phyloP scores from a whole-genome alignment of 2,113 vertebrate species.

The Pogona vitticeps region DNA sequence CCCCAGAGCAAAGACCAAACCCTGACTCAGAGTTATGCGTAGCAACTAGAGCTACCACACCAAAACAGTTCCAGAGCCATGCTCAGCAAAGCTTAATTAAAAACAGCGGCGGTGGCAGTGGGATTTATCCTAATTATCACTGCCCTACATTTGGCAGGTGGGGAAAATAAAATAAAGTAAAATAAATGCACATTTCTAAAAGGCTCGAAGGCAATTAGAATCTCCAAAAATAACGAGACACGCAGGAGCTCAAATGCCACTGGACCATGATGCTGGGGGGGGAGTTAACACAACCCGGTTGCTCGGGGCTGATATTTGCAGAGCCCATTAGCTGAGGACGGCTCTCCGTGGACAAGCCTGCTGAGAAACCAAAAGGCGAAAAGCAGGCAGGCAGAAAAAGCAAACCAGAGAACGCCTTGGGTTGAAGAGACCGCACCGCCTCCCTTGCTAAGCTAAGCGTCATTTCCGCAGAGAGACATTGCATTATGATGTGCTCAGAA shows the following conservation, averaged over 20 bases:
- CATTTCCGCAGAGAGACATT: too few species aligned
- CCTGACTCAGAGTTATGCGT: too few species aligned
- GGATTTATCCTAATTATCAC: constrained; percentile 44
- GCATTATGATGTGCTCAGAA: too few species aligned
- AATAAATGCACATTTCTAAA: too few species aligned
- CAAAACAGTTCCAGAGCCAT: too few species aligned
- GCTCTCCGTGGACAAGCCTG: background rate
- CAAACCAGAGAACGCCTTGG: background rate
- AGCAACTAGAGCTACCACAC: too few species aligned
- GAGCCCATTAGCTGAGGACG: background rate
- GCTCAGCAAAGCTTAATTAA: constrained; percentile 39
- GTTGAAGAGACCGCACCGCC: too few species aligned
- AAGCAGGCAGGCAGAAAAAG: background rate
- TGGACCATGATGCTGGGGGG: background rate
- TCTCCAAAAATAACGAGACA: background rate
- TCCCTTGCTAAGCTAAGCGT: too few species aligned
- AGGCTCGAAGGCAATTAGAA: constrained; percentile 39
- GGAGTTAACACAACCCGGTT: fast-evolving
- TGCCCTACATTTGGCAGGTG: constrained; percentile 49
- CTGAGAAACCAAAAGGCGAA: background rate
- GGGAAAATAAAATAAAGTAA: background rate
- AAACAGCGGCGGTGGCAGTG: background rate
- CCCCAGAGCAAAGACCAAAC: too few species aligned
- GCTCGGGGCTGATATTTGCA: background rate
- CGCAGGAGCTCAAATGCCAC: too few species aligned